Conservation (phyloP, 2,797 vertebrate species). For the Danionella dracula region DNA sequence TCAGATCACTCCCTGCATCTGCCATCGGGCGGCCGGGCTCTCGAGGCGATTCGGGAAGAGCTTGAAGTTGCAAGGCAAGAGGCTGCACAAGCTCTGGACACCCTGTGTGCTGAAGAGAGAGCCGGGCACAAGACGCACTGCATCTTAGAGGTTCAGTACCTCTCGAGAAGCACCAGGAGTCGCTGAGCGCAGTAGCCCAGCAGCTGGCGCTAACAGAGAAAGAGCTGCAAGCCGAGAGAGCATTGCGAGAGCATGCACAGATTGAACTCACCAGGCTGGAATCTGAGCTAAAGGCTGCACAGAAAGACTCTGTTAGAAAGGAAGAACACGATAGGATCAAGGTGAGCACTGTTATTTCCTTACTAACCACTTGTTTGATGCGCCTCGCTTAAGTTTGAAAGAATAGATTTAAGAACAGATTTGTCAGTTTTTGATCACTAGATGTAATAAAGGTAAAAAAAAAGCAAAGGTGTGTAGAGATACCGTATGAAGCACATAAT, state of each 20-base stretch:
- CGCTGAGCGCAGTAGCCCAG: conserved; percentile 60
- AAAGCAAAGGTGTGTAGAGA: too few species aligned
- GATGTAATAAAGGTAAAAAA: too few species aligned
- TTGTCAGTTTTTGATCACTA: too few species aligned
- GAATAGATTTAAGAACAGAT: too few species aligned
- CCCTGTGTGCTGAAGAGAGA: conserved; percentile 65
- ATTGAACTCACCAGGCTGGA: conserved; percentile 54
- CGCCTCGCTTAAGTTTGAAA: too few species aligned
- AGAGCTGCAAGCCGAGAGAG: conserved; percentile 67
- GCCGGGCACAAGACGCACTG: conserved; percentile 61
- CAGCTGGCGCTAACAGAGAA: conserved; percentile 66
- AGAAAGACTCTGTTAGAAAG: conserved; percentile 54
- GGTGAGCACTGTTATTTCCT: conserved; percentile 42
- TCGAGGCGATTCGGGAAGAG: conserved; percentile 64
- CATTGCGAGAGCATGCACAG: conserved; percentile 50
- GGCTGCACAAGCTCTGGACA: conserved; percentile 69
- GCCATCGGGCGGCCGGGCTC: conserved; percentile 39
- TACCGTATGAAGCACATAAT: too few species aligned
- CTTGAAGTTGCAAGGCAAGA: conserved; percentile 71
- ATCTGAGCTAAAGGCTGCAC: conserved; percentile 51
- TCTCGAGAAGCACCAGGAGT: conserved; percentile 63
- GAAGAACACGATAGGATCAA: conserved; percentile 69
- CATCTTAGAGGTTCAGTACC: conserved; percentile 60
- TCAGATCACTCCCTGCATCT: conserved; percentile 56
- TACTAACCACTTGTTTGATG: too few species aligned